These are phyloP conservation scores for Lepidochitona cinerea DNA, from an alignment of 2,888 invertebrate genomes.

Conservation along the genomic window DNA sequence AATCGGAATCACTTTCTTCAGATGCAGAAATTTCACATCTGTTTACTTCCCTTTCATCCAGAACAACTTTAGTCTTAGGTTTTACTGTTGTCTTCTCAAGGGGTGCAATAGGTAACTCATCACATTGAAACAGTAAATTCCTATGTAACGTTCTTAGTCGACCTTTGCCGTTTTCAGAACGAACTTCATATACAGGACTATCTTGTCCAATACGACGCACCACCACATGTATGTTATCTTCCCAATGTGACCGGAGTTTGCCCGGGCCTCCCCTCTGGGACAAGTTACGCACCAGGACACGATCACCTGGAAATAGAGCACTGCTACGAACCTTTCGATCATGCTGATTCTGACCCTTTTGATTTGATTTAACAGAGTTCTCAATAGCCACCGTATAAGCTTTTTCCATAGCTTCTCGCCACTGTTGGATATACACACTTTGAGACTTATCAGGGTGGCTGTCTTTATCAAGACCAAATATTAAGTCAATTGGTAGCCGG, in stretches of 20 bases:
- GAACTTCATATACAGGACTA: constrained; percentile 16
- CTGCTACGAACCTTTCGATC: background rate
- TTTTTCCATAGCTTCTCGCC: background rate
- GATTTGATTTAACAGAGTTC: background rate
- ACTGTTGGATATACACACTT: background rate
- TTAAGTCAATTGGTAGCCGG: constrained; percentile 15
- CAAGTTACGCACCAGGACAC: background rate
- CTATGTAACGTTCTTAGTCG: constrained; percentile 18
- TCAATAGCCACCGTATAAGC: background rate
- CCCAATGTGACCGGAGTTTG: constrained; percentile 15
- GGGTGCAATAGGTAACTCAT: constrained; percentile 16
- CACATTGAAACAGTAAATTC: constrained; percentile 26
- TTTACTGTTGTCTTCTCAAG: background rate
- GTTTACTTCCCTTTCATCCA: background rate
- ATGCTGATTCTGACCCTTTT: background rate
- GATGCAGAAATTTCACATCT: background rate
- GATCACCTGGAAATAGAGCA: background rate
- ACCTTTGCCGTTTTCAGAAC: constrained; percentile 19
- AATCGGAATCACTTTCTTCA: background rate
- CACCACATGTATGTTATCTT: constrained; percentile 18
- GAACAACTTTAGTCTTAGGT: background rate
- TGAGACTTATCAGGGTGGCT: background rate
- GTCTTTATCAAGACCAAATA: background rate
- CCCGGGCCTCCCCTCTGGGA: constrained; percentile 15
- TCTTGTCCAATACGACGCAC: constrained; percentile 10